These are phyloP conservation scores for Trematomus loennbergii DNA, from an alignment of 2,113 vertebrate genomes.

Conservation along the genomic window DNA sequence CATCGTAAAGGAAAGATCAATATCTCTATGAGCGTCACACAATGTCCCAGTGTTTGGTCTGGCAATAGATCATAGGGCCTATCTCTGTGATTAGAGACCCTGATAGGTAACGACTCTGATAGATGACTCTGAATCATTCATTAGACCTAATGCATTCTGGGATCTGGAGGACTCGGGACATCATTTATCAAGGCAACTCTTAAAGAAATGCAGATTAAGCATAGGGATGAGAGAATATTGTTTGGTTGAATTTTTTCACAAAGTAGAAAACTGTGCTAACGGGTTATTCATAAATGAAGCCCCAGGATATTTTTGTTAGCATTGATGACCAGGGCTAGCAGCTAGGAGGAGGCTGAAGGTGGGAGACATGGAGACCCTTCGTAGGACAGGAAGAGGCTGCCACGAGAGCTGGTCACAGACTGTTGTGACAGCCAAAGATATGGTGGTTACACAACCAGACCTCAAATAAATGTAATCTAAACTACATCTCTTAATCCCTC, in stretches of 20 bases:
- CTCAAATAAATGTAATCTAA: constrained; percentile 11
- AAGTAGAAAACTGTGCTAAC: background rate
- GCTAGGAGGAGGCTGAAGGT: constrained; percentile 41
- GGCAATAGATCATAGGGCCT: constrained; percentile 23
- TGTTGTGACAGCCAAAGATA: constrained; percentile 34
- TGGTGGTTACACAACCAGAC: constrained; percentile 32
- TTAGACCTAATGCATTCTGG: constrained; percentile 55
- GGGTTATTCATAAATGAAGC: background rate
- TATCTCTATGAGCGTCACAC: constrained; percentile 54
- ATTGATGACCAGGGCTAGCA: constrained; percentile 2
- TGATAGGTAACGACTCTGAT: constrained; percentile 25
- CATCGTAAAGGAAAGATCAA: constrained; percentile 61
- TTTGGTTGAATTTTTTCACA: background rate
- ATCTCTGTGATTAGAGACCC: constrained; percentile 34
- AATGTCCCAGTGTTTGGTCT: constrained; percentile 39
- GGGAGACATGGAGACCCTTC: constrained; percentile 23
- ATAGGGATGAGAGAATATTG: background rate
- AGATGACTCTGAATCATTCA: constrained; percentile 23
- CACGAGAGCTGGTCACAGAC: constrained; percentile 28
- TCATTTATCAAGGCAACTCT: constrained; percentile 19
- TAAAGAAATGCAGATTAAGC: background rate
- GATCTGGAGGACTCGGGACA: constrained; percentile 33
- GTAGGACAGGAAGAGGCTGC: constrained; percentile 31
- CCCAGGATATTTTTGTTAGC: background rate
- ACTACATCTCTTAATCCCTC: constrained; percentile 23